phyloP scores from a whole-genome alignment of 2,888 invertebrate species.

The Epistrophe grossulariae region DNA sequence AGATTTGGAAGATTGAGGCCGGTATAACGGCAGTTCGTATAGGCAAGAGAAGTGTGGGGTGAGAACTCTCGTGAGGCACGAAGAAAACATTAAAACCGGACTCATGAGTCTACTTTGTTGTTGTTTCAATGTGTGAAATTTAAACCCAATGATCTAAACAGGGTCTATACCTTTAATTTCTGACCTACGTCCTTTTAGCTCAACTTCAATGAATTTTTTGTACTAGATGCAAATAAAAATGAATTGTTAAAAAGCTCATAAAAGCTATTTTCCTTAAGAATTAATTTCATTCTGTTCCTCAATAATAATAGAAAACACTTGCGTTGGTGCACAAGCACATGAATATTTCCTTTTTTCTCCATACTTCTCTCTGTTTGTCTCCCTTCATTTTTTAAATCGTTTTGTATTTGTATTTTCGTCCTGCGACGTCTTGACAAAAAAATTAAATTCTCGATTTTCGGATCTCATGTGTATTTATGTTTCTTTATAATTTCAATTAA shows the following conservation, averaged over 20 bases:
- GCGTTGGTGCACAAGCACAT: constrained; percentile 20
- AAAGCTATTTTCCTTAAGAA: constrained; percentile 42
- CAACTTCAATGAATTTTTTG: too few relatives aligned
- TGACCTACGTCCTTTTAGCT: too few relatives aligned
- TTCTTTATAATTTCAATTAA: not conserved
- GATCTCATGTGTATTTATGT: constrained; percentile 12
- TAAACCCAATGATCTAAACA: too few relatives aligned
- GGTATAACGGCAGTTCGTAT: too few relatives aligned
- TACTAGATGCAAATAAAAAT: constrained; percentile 29
- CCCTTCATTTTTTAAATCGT: constrained; percentile 26
- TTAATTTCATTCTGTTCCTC: constrained; percentile 14
- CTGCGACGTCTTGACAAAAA: constrained; percentile 27
- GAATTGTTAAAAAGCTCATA: not conserved
- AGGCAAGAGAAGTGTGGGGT: too few relatives aligned
- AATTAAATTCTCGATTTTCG: constrained; percentile 13
- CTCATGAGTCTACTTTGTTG: too few relatives aligned
- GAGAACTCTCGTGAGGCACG: too few relatives aligned
- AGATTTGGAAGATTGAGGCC: too few relatives aligned
- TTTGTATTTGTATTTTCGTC: constrained; percentile 63
- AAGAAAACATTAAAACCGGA: too few relatives aligned
- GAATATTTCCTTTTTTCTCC: constrained; percentile 15
- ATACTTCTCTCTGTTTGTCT: constrained; percentile 34
- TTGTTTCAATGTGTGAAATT: too few relatives aligned
- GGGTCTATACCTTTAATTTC: too few relatives aligned
- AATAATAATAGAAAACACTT: constrained; percentile 13